Percentiles rank a stretch among this genome's conserved stretches.
phyloP scores from a whole-genome alignment of 92 coral and sea anemone genomes.

The Blastomussa wellsi region DNA sequence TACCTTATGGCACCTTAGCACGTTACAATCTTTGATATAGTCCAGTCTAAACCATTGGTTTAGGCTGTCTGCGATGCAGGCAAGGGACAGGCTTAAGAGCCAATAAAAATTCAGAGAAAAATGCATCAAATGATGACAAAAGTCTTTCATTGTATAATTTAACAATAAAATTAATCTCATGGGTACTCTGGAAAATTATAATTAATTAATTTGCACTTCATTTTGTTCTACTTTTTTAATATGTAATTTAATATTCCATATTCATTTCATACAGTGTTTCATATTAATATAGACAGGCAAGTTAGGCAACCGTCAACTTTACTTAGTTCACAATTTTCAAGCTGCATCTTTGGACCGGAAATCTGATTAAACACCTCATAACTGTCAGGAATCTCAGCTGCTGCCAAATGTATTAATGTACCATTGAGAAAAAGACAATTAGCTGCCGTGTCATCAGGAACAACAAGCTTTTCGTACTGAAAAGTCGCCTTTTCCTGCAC shows the following conservation, averaged over 20 bases:
- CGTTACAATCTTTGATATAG: no score
- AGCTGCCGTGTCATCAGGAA: constrained; percentile 82
- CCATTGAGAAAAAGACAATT: constrained; percentile 88
- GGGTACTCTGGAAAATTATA: no score
- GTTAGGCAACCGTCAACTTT: constrained; percentile 93
- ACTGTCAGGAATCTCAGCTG: constrained; percentile 72
- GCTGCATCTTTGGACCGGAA: constrained; percentile 66
- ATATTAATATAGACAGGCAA: constrained; percentile 68
- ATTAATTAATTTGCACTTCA: no score
- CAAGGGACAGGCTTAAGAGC: no score
- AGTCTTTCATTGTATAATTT: no score
- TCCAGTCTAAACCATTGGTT: no score
- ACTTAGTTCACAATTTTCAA: constrained; percentile 72
- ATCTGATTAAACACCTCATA: constrained; percentile 48
- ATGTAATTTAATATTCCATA: neutral
- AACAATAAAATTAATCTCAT: no score
- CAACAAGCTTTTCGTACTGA: constrained; percentile 65
- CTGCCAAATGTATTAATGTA: constrained; percentile 67
- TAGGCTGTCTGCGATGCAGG: no score
- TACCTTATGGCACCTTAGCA: no score
- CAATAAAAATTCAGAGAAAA: no score
- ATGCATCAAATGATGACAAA: no score
- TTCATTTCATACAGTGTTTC: no score
- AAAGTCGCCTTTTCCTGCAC: constrained; percentile 64
- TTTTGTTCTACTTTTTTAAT: neutral